phyloP scores from a whole-genome alignment of 2,888 invertebrate species.

The Adela reaumurella region DNA sequence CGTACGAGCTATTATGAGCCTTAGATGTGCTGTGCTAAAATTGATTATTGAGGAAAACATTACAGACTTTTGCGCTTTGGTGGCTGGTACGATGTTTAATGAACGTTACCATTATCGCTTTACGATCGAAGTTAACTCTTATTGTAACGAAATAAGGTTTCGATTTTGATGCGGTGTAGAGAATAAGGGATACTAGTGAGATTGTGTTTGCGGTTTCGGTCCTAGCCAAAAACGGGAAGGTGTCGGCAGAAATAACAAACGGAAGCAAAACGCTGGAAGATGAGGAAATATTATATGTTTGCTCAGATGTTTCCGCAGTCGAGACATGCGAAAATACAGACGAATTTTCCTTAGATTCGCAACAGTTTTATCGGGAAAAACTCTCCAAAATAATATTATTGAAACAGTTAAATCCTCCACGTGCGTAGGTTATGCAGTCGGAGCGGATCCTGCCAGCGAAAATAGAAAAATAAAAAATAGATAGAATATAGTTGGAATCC shows the following conservation, averaged over 20 bases:
- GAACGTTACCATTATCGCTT: background rate
- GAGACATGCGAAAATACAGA: too few relatives aligned
- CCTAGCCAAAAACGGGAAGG: background rate
- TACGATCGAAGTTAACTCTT: too few relatives aligned
- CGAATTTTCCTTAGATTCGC: too few relatives aligned
- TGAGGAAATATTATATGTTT: background rate
- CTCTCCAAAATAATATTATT: too few relatives aligned
- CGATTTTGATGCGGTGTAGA: background rate
- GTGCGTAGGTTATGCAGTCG: too few relatives aligned
- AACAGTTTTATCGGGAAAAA: too few relatives aligned
- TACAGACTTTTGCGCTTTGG: background rate
- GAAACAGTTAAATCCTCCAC: too few relatives aligned
- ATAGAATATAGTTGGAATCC: background rate
- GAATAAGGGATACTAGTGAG: background rate
- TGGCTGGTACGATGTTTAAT: background rate
- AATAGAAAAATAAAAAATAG: background rate
- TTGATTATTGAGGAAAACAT: background rate
- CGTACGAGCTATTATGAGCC: too few relatives aligned
- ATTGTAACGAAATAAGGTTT: background rate
- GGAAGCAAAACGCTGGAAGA: background rate
- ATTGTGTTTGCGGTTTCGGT: background rate
- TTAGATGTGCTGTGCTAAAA: too few relatives aligned
- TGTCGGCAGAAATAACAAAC: background rate
- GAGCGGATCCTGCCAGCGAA: background rate
- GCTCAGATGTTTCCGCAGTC: too few relatives aligned